Base-by-base conservation (phyloP, 1,140 invertebrate genomes). In the Calliphora vicina region DNA sequence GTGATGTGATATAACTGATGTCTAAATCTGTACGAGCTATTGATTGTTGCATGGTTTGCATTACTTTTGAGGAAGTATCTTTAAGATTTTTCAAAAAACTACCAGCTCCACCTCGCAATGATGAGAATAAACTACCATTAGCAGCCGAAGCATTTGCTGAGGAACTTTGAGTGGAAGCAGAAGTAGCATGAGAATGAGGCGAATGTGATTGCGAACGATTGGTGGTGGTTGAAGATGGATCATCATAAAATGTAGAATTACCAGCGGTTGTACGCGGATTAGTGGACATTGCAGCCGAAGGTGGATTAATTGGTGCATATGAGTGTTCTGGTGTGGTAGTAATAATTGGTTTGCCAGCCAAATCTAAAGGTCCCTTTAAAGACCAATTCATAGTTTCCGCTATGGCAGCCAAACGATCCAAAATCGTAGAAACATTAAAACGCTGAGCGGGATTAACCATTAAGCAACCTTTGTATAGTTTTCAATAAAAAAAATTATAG, bases 51-150 rank as follows among this genome's bases (percentile, higher is more conserved):
- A 99, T 97, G 35, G 97, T 96, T 88, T 98, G 97, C 94, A 99
- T 98, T 17, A 99, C 97, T 93, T 98, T 98, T 20, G 94, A 96
- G 9, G 97, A 98, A 1, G 97, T 98, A 88, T 99, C 98, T 90
- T 98, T 98, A 17, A 99, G 92, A 89, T 99, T 99, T 86, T 98
- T 98, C 67, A 99, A 92, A 85, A 97, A 94, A 87, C 94, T 97
- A 20, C 96, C 96, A 43, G 96, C 96, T 72, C 96, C 96, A 29
- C 96, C 96, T 86, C 94, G 94, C 4, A 97, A 92, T 0, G 96
- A 96, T 13, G 96, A 97, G 87, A 97, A 96, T 15, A 97, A 88
- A 35, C 96, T 94, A 20, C 93, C 92, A 81, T 85, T 92, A 84
- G 20, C 29, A 27, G 82, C 50, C 42, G 84, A 8, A 20, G 82